phyloP scores from a whole-genome alignment of 1,140 invertebrate genomes.

The Latrodectus geometricus region DNA sequence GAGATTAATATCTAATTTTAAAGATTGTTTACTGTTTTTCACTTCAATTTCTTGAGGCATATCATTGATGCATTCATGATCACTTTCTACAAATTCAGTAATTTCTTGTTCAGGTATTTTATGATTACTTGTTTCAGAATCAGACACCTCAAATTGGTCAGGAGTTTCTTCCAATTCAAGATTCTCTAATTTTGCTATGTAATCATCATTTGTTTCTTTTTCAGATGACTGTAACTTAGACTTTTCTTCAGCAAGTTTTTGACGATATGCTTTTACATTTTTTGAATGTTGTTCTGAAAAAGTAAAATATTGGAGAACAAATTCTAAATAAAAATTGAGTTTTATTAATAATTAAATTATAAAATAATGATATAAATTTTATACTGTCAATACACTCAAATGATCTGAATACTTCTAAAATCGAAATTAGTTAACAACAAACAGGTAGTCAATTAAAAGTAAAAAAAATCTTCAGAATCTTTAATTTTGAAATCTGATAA shows the following conservation, averaged over 20 bases:
- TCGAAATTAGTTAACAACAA: too few species aligned
- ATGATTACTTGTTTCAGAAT: neutral
- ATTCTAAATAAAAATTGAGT: too few species aligned
- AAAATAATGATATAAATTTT: too few species aligned
- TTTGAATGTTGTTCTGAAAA: constrained; percentile 71
- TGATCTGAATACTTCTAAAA: too few species aligned
- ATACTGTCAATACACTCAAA: too few species aligned
- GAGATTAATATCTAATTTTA: neutral
- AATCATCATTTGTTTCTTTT: neutral
- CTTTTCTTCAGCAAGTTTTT: constrained; percentile 17
- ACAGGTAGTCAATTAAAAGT: too few species aligned
- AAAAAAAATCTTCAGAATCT: too few species aligned
- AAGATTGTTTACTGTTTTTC: neutral
- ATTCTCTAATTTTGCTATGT: neutral
- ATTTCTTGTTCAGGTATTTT: neutral
- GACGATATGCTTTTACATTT: constrained; percentile 67
- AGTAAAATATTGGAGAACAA: too few species aligned
- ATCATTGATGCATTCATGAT: constrained; percentile 5
- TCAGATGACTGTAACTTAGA: neutral
- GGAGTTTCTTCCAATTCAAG: neutral
- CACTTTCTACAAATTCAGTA: neutral
- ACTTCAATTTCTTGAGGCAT: neutral
- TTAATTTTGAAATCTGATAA: too few species aligned
- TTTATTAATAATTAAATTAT: too few species aligned
- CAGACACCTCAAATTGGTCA: neutral